A percentile compares a stretch with the other conserved stretches of the same genome.
Conservation (phyloP, 2,888 invertebrate species). For the Acutogordius australiensis region DNA sequence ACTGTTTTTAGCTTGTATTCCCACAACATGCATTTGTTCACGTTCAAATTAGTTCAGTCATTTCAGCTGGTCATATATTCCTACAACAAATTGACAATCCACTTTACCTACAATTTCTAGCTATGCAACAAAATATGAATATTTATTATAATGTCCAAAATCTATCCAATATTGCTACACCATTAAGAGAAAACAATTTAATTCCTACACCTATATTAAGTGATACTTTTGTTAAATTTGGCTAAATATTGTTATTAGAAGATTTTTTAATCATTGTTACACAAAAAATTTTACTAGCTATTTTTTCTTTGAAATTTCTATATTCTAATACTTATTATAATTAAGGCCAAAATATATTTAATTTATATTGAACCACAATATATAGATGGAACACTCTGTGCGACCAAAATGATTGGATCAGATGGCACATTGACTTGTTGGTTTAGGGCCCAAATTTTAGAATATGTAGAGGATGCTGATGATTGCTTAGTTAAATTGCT, state of each 20-base stretch:
- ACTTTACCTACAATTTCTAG: neutral
- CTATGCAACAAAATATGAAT: neutral
- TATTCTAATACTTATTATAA: too few relatives aligned
- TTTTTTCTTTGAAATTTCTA: too few relatives aligned
- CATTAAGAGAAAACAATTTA: neutral
- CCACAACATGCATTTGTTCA: neutral
- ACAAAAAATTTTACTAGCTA: too few relatives aligned
- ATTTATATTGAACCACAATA: neutral
- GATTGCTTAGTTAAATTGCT: slow-evolving; percentile 23
- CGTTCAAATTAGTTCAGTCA: neutral
- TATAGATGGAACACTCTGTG: slow-evolving; percentile 23
- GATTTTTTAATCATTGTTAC: too few relatives aligned
- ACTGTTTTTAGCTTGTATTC: neutral
- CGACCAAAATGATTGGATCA: slow-evolving; percentile 22
- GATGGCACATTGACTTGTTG: slow-evolving; percentile 19
- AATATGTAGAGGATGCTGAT: slow-evolving; percentile 19
- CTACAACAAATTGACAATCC: slow-evolving; percentile 1
- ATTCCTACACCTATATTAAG: neutral
- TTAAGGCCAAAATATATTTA: too few relatives aligned
- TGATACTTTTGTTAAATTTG: too few relatives aligned
- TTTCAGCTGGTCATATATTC: slow-evolving; percentile 10
- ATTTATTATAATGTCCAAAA: neutral
- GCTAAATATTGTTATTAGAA: too few relatives aligned
- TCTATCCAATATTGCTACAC: too few relatives aligned
- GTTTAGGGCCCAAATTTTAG: slow-evolving; percentile 23